Base-by-base conservation (phyloP, 2,888 invertebrate genomes). In the Agrochola macilenta region DNA sequence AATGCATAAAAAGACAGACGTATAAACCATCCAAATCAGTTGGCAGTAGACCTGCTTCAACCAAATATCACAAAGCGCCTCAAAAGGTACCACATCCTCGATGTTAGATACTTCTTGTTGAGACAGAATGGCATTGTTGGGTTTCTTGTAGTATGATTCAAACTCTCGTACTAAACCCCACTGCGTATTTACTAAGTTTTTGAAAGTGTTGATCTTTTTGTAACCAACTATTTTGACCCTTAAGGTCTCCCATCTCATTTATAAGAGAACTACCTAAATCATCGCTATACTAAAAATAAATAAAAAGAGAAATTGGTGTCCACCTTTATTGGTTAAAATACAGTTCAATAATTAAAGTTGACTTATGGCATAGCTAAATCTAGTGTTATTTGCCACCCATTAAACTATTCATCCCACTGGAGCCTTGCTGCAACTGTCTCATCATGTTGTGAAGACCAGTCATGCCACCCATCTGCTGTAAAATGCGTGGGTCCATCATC, bases 401-500 rank as follows among this genome's bases (percentile, higher is more conserved):
- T 87, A 97, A 94, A 91, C 97, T 97, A 88, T 95, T 95, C 91
- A 97, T 95, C 14, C 97, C 97, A 86, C 97, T 97, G 61, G 97
- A 97, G 23, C 97, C 97, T 88, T 97, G 97, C 85, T 97, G 97
- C 87, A 99, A 96, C 93, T 99, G 99, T 89, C 99, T 97, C 99
- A 99, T 99, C 98, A 99, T 99, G 92, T 98, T 99, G 93, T 99
- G 99, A 39, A 99, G 97, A 0, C 99, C 99, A 35, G 98, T 97
- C 98, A 99, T 99, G 43, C 99, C 99, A 88, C 99, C 99, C 99
- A 98, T 98, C 91, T 99, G 99, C 91, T 99, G 99, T 70, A 99
- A 97, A 87, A 99, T 99, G 79, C 99, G 97, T 0, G 99, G 99
- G 96, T 99, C 99, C 98, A 99, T 99, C 99, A 99, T 99, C 95